Percentiles rank a stretch among this genome's conserved stretches.
Evolutionary conservation across 2,888 invertebrate genomes (phyloP).

Genomic region (Desoria tigrina): DNA sequence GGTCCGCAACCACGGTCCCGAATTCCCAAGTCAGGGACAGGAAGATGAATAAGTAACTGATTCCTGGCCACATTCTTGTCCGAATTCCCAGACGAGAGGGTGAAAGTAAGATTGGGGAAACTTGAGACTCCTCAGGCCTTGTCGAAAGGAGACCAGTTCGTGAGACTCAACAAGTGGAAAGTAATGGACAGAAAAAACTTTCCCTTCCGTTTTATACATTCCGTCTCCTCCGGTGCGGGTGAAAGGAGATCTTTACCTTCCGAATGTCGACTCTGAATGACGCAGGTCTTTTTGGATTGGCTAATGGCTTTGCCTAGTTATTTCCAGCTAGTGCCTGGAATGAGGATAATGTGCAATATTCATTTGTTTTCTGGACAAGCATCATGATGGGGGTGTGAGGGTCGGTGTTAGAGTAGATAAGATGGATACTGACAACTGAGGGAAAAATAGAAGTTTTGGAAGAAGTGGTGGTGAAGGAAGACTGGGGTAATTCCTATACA

Average conservation of each 20-base stretch:
- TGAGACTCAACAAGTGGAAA: conserved; percentile 20
- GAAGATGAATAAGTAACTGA: conserved; percentile 24
- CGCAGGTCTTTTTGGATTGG: conserved; percentile 10
- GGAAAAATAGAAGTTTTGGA: no score
- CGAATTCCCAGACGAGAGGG: not conserved
- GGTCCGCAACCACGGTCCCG: conserved; percentile 17
- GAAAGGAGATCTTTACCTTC: not conserved
- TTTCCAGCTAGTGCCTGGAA: no score
- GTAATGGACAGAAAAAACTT: not conserved
- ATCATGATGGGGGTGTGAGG: no score
- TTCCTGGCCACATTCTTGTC: conserved; percentile 39
- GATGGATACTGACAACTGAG: no score
- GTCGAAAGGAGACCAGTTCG: not conserved
- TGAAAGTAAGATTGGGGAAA: conserved; percentile 1
- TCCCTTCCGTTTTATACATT: conserved; percentile 20
- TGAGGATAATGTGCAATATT: no score
- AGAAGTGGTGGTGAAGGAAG: no score
- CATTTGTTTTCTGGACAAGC: no score
- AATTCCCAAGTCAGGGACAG: conserved; percentile 20
- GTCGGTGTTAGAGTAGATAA: no score
- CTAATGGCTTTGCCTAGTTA: not conserved
- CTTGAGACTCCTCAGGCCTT: not conserved
- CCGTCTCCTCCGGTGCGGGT: not conserved
- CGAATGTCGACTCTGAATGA: not conserved
- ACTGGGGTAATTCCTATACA: no score